phyloP scores from a whole-genome alignment of 2,888 invertebrate species.

The Plusia festucae region DNA sequence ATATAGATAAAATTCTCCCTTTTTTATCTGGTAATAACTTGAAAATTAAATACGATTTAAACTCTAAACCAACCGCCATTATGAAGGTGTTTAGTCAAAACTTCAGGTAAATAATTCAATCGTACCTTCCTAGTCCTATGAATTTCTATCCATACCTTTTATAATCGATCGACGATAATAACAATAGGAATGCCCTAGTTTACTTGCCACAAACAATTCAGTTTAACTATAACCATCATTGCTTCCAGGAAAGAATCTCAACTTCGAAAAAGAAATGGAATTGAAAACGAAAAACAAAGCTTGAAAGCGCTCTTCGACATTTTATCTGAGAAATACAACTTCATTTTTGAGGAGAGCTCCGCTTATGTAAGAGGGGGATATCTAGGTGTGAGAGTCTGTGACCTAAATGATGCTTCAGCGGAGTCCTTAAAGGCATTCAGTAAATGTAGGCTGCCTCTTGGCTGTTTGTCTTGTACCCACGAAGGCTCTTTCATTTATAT shows the following conservation, averaged over 20 bases:
- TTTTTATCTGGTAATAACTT: no score
- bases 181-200: not conserved
- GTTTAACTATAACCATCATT: not conserved
- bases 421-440: slow-evolving; percentile 70
- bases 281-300: slow-evolving; percentile 32
- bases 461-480: slow-evolving; percentile 43
- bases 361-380: slow-evolving; percentile 37
- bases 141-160: not conserved
- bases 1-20: no score
- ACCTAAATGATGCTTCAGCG: slow-evolving; percentile 70
- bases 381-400: slow-evolving; percentile 57
- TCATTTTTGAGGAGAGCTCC: slow-evolving; percentile 30
- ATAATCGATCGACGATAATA: not conserved
- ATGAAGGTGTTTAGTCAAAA: no score
- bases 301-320: slow-evolving; percentile 34
- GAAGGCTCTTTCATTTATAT: slow-evolving; percentile 46
- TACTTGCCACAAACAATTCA: not conserved
- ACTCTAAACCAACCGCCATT: no score
- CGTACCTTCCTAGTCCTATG: no score
- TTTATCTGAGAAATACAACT: slow-evolving; percentile 40
- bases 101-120: no score
- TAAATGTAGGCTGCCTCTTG: slow-evolving; percentile 61
- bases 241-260: not conserved
- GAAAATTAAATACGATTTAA: no score
- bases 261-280: slow-evolving; percentile 30